Evolutionary conservation across 2,888 invertebrate genomes (phyloP).

Genomic region (Agapostemon virescens): DNA sequence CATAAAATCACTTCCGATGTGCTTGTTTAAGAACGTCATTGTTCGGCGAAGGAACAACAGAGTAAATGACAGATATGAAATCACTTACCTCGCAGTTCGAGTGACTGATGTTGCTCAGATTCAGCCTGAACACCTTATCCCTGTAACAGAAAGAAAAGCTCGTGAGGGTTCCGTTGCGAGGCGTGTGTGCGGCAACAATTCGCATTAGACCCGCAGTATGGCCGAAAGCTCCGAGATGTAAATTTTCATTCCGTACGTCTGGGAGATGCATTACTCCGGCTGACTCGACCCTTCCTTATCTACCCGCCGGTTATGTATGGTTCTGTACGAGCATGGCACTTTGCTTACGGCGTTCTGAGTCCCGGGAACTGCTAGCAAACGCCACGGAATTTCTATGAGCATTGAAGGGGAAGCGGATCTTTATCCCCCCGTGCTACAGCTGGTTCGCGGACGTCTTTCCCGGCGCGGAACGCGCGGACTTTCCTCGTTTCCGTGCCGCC

Average conservation of each 20-base stretch:
- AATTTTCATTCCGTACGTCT: slow-evolving; percentile 62
- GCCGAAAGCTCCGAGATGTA: slow-evolving; percentile 46
- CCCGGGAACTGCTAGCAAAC: slow-evolving; percentile 62
- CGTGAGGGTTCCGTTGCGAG: background rate
- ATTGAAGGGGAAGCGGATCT: slow-evolving; percentile 40
- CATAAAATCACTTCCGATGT: no score
- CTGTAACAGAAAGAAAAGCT: slow-evolving; percentile 83
- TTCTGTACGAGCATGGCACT: slow-evolving; percentile 57
- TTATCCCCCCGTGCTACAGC: slow-evolving; percentile 28
- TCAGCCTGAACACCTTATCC: slow-evolving; percentile 91
- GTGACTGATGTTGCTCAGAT: slow-evolving; percentile 92
- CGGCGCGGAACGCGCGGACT: slow-evolving; percentile 49
- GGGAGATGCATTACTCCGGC: slow-evolving; percentile 59
- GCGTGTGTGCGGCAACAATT: slow-evolving; percentile 42
- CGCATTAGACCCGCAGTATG: slow-evolving; percentile 47
- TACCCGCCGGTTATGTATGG: slow-evolving; percentile 66
- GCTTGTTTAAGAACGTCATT: no score
- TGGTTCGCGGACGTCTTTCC: slow-evolving; percentile 22
- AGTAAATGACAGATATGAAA: background rate
- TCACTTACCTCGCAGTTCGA: slow-evolving; percentile 90
- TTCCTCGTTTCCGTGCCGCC: slow-evolving; percentile 51
- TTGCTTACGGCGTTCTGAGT: slow-evolving; percentile 61
- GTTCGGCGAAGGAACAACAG: no score
- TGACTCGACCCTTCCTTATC: slow-evolving; percentile 63
- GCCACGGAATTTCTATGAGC: slow-evolving; percentile 72